Conservation (phyloP, 64 coral and sea anemone genomes). For the Stylophora pistillata region DNA sequence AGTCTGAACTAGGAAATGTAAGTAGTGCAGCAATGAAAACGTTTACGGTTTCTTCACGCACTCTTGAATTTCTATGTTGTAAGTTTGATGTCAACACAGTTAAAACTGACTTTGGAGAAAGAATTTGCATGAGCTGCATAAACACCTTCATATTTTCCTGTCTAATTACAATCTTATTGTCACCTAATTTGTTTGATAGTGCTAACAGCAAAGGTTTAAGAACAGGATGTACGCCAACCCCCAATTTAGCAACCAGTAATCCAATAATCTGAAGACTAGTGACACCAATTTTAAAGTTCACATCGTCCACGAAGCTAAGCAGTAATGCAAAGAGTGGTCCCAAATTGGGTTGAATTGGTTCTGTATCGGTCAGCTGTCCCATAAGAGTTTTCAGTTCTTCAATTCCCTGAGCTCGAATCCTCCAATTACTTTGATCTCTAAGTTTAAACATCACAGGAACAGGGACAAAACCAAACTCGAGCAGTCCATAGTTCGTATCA, state of each 20-base stretch:
- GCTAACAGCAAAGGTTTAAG: constrained; percentile 76
- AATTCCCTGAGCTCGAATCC: constrained; percentile 83
- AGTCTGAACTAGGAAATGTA: constrained; percentile 97
- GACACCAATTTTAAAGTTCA: constrained; percentile 93
- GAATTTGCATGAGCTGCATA: constrained; percentile 96
- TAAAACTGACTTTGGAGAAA: constrained; percentile 80
- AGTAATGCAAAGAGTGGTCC: constrained; percentile 80
- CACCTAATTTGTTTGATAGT: constrained; percentile 89
- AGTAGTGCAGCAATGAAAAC: constrained; percentile 93
- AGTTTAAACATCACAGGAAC: constrained; percentile 76
- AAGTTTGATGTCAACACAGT: constrained; percentile 81
- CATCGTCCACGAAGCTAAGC: constrained; percentile 86
- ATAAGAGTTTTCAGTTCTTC: constrained; percentile 91
- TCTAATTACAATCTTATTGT: constrained; percentile 99
- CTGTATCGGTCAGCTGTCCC: constrained; percentile 66
- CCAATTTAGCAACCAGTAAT: constrained; percentile 84
- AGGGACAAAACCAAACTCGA: constrained; percentile 83
- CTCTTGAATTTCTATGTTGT: constrained; percentile 93
- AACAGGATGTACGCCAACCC: constrained; percentile 72
- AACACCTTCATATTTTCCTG: constrained; percentile 99
- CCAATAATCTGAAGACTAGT: constrained; percentile 95
- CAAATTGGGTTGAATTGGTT: constrained; percentile 74
- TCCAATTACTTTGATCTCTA: constrained; percentile 92
- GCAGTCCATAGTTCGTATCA: constrained; percentile 53
- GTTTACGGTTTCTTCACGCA: constrained; percentile 94